Evolutionary conservation across 1,140 invertebrate genomes (phyloP).

Genomic region (Diprion similis): DNA sequence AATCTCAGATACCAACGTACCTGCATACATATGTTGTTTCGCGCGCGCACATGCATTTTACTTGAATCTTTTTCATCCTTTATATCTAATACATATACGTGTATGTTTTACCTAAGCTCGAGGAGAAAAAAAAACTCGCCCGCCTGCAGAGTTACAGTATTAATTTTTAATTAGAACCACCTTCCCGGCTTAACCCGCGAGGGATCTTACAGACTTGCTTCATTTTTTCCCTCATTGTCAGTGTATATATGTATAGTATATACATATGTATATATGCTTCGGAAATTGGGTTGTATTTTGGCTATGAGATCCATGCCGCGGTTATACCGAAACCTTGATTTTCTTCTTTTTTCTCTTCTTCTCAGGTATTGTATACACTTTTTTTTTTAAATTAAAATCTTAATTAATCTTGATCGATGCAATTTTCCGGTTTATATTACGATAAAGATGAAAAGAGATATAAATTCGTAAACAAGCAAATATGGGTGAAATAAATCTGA

Average conservation of each 20-base stretch:
- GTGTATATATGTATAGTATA: no score
- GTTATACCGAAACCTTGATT: neutral
- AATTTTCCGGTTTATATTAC: neutral
- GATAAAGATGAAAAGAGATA: neutral
- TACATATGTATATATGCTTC: neutral
- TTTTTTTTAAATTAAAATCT: neutral
- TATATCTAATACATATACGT: no score
- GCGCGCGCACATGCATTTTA: no score
- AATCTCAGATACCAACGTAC: no score
- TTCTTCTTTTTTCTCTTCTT: neutral
- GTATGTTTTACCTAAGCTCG: no score
- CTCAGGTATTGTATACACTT: neutral
- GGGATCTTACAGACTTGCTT: neutral
- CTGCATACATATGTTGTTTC: no score
- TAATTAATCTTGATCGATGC: neutral
- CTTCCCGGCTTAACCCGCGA: neutral
- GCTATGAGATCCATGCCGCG: neutral
- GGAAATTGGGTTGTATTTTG: neutral
- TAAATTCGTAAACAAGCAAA: neutral
- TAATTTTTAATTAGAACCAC: constrained; percentile 1
- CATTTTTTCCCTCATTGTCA: no score
- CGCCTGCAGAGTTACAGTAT: neutral
- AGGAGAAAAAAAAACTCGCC: no score
- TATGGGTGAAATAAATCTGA: neutral
- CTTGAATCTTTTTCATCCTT: no score